These are phyloP conservation scores for Asarcornis scutulata DNA, from an alignment of 2,113 vertebrate species.

Conservation along the genomic window DNA sequence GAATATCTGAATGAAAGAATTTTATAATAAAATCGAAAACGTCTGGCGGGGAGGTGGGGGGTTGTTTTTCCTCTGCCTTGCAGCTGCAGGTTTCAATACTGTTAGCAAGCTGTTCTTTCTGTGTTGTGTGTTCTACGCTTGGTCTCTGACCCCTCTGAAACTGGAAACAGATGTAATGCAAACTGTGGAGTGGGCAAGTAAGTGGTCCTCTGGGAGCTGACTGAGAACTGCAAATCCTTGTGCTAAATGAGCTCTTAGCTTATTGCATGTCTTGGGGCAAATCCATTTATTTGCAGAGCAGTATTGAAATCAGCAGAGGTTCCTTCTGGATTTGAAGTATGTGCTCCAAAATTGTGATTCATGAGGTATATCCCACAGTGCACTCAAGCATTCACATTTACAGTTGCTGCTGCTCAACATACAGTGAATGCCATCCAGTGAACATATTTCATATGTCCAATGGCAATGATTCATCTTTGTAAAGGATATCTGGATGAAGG, in stretches of 20 bases:
- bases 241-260: neutral
- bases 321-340: neutral
- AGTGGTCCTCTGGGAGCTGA: neutral
- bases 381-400: neutral
- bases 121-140: neutral
- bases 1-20: neutral
- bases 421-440: neutral
- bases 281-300: neutral
- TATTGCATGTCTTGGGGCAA: neutral
- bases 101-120: neutral
- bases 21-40: neutral
- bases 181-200: neutral
- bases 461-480: neutral
- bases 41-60: neutral
- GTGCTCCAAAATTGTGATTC: neutral
- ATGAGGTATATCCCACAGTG: neutral
- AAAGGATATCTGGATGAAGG: neutral
- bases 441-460: neutral
- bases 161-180: conserved; percentile 19
- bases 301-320: neutral
- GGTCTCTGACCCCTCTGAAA: conserved; percentile 21
- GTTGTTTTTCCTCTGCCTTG: neutral
- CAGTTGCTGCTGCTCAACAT: neutral
- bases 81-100: neutral
- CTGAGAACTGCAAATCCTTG: neutral